Base-by-base conservation (phyloP, 2,113 vertebrate genomes). In the Nothocercus nigrocapillus region DNA sequence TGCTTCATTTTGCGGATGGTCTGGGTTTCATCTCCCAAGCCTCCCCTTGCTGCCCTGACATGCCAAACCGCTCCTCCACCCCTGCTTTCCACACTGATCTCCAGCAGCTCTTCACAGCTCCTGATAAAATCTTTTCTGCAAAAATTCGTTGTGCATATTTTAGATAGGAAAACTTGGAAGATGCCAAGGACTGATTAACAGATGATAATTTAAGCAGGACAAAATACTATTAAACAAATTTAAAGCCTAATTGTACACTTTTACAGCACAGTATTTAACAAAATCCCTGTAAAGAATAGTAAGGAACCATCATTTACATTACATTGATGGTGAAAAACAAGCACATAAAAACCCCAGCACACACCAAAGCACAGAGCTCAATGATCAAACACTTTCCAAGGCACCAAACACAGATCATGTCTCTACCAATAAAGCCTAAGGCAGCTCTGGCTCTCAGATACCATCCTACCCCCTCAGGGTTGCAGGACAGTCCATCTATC, bases 21-120 rank as follows among this genome's bases (percentile, higher is more conserved):
- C 94, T 94, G 94, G 28, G 6, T 70, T 92, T 92, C 93, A 73
- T 89, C 92, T 92, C 28, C 27, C 78, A 47, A 47, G 51, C 67
- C 90, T 68, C 72, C 13, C 42, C 66, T 68, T 78, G 20, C 56
- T 75, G 42, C 85, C 61, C 17, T 38, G 93, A 81, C 63, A 81
- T 45, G 30, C 47, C 76, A 59, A 83, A 64, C 32, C 19, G 59
- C 45, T 42, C 59, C 63, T 93, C 61, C n/a, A 77, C 88, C 90
- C 83, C 59, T 51, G 49, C 80, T 94, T 96, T 92, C 85, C 77
- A 88, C 19, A 86, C 8, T 0, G 2, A 92, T 38, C 54, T 90
- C 88, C 92, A 95, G 78, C 56, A 93, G 75, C 28, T 56, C 83
- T 42, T 61, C 69, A 64, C 32, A 89, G 64, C 27, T 58, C 17